Conservation (phyloP, 2,888 invertebrate genomes). For the Chouioia cunea region DNA sequence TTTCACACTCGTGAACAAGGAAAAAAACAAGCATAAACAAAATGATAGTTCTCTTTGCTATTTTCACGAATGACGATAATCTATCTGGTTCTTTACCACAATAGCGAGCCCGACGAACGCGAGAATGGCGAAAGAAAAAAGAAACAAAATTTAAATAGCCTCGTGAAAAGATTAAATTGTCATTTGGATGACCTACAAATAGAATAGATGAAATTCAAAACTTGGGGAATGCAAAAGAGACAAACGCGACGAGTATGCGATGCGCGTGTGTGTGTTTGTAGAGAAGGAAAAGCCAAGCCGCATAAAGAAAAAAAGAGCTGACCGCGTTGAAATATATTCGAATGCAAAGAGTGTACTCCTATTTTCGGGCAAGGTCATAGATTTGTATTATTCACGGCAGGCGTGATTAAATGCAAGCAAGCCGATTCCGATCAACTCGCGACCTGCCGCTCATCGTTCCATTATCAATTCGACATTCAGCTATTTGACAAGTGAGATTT, state of each 20-base stretch:
- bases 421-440: constrained; percentile 34
- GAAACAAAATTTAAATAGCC: no score
- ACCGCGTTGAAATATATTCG: constrained; percentile 5
- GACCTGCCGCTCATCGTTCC: not conserved
- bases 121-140: no score
- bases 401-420: constrained; percentile 35
- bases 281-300: constrained; percentile 4
- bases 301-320: constrained; percentile 19
- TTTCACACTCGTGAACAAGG: constrained; percentile 1
- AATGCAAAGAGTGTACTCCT: constrained; percentile 18
- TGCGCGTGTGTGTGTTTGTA: not conserved
- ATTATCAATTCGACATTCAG: constrained; percentile 27
- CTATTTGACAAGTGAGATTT: constrained; percentile 22
- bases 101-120: no score
- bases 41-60: not conserved
- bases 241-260: not conserved
- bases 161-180: no score
- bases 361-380: constrained; percentile 43
- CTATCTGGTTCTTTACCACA: no score
- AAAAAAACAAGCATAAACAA: constrained; percentile 14
- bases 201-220: not conserved
- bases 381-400: constrained; percentile 36
- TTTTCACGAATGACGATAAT: not conserved
- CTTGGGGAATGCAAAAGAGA: not conserved
- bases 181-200: constrained; percentile 3